These are phyloP conservation scores for Andrena dorsata DNA, from an alignment of 2,888 invertebrate species.

Conservation along the genomic window DNA sequence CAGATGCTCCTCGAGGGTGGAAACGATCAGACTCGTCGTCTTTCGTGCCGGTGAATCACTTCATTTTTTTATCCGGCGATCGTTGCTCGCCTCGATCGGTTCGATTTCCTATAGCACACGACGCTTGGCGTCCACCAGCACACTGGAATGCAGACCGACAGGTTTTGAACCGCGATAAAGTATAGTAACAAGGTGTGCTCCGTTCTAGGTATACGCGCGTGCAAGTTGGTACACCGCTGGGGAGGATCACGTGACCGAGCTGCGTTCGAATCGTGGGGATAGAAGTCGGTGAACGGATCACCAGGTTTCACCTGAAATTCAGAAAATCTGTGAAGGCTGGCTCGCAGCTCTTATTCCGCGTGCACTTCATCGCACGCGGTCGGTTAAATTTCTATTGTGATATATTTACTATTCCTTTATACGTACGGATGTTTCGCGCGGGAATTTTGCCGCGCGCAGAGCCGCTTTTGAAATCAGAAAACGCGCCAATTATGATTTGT, in stretches of 20 bases:
- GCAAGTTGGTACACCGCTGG: conserved; percentile 55
- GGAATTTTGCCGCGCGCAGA: background rate
- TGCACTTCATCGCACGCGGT: background rate
- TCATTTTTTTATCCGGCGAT: conserved; percentile 49
- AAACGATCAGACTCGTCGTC: conserved; percentile 18
- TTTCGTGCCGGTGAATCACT: conserved; percentile 44
- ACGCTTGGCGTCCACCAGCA: conserved; percentile 82
- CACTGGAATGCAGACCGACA: conserved; percentile 85
- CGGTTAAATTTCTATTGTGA: background rate
- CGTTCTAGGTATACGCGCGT: conserved; percentile 44
- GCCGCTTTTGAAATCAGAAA: conserved; percentile 24
- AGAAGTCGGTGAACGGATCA: background rate
- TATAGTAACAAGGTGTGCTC: conserved; percentile 58
- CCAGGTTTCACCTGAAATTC: background rate
- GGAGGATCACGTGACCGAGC: conserved; percentile 38
- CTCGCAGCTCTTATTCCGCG: no score
- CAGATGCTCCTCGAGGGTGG: conserved; percentile 6
- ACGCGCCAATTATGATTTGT: conserved; percentile 20
- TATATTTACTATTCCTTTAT: background rate
- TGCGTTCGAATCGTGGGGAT: background rate
- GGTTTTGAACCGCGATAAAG: conserved; percentile 81
- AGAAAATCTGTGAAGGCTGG: background rate
- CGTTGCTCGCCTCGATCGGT: conserved; percentile 18
- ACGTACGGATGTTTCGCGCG: background rate
- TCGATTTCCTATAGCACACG: conserved; percentile 48